Base-by-base conservation (phyloP, 2,888 invertebrate genomes). In the Drosophila leonis region DNA sequence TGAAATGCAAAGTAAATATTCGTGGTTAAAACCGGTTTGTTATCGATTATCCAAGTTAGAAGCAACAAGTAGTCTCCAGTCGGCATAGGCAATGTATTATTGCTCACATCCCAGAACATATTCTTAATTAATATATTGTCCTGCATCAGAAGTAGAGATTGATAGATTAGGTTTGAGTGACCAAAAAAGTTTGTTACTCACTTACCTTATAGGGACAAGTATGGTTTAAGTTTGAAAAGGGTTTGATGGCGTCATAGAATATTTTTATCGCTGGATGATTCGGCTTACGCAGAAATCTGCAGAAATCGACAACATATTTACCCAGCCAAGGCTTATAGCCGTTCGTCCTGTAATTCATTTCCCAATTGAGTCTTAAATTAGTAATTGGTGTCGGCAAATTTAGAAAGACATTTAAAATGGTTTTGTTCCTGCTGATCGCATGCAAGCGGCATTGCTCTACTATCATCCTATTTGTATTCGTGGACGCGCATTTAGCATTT, bases 401-500 rank as follows among this genome's bases (percentile, higher is more conserved):
- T 13, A 35, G 4, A 35, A 9, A 10, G 4, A 41, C 4, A 4
- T 41, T 41, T 1, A 41, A 7, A 18, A 41, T 15, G 41, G 41
- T 41, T 18, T 41, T 41, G 18, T 18, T 18, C 18, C 41, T 8
- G 41, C 41, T 41, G 41, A 41, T 41, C 41, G 41, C 41, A 18
- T n/a, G 41, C 18, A 41, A 9, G 1, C 41, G 41, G 41, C 41
- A 41, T 9, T 41, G 12, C 0, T 35, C 35, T 5, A 35, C 12
- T 3, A 3, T 35, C 1, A 15, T 24, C 24, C 6, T 13, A 15
- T 0, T 27, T 4, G 12, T 12, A 13, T 35, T 35, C 12, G 1
- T 9, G 31, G 15, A 46, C 15, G 2, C 27, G 10, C 76, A 78
- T 0, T 70, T 18, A 0, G 41, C 59, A 52, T 79, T 82, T 4